These are phyloP conservation scores for Meloidogyne chitwoodi DNA, from an alignment of 1,140 invertebrate genomes.

Conservation along the genomic window DNA sequence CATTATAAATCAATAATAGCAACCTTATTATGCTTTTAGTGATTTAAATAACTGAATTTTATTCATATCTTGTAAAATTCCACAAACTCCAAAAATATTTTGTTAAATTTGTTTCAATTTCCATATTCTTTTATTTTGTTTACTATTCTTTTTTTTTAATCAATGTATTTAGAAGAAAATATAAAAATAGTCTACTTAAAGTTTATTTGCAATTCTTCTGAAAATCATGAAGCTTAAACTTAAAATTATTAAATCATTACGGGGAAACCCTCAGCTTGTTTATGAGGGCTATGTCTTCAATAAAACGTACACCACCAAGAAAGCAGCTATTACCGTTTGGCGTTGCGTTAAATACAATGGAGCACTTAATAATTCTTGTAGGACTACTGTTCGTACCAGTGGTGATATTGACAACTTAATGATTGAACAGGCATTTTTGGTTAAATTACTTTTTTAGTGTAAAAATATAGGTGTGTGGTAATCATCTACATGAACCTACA, in stretches of 20 bases:
- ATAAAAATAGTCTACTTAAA: too few species aligned
- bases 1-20: too few species aligned
- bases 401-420: not conserved
- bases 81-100: too few species aligned
- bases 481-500: not conserved
- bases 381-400: not conserved
- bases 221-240: not conserved
- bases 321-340: not conserved
- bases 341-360: not conserved
- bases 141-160: too few species aligned
- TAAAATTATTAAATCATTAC: not conserved
- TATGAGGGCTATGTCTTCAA: not conserved
- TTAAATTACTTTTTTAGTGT: not conserved
- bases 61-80: too few species aligned
- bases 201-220: not conserved
- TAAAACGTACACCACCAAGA: not conserved
- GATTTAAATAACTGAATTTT: too few species aligned
- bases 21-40: too few species aligned
- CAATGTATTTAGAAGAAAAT: too few species aligned
- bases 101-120: too few species aligned
- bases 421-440: not conserved
- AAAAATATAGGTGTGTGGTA: not conserved
- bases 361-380: not conserved
- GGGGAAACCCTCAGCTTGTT: not conserved
- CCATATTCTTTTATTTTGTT: too few species aligned